These are phyloP conservation scores for Drosophila anceps DNA, from an alignment of 2,888 invertebrate species.

Conservation along the genomic window DNA sequence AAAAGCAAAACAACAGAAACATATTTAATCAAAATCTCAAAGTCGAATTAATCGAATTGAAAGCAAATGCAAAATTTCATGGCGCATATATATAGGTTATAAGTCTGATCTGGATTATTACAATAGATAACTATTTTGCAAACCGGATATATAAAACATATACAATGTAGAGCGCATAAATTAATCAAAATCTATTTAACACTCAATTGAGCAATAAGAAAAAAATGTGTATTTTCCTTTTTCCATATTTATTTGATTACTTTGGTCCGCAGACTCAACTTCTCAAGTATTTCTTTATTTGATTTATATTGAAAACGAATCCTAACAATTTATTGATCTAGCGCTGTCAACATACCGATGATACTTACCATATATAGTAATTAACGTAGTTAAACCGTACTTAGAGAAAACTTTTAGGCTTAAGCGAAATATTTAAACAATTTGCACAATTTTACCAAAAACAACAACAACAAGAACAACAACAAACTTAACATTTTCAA, in stretches of 20 bases:
- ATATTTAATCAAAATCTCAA: slow-evolving; percentile 67
- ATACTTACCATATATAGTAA: slow-evolving; percentile 29
- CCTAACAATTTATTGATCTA: slow-evolving; percentile 4
- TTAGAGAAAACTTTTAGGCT: slow-evolving; percentile 51
- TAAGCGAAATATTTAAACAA: slow-evolving; percentile 58
- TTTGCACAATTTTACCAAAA: slow-evolving; percentile 75
- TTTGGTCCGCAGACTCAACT: neutral
- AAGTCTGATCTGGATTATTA: slow-evolving; percentile 54
- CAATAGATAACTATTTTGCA: slow-evolving; percentile 5
- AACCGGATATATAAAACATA: slow-evolving; percentile 15
- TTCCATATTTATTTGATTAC: neutral
- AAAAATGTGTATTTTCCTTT: neutral
- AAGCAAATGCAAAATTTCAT: slow-evolving; percentile 10
- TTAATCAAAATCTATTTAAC: slow-evolving; percentile 37
- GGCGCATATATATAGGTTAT: slow-evolving; percentile 46
- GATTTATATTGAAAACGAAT: neutral
- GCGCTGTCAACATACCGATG: slow-evolving; percentile 39
- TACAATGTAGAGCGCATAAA: slow-evolving; percentile 15
- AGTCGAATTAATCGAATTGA: slow-evolving; percentile 50
- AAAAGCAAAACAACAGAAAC: slow-evolving; percentile 38
- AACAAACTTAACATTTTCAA: slow-evolving; percentile 65
- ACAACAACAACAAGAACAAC: slow-evolving; percentile 21
- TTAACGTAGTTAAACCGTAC: slow-evolving; percentile 45
- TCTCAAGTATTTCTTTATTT: neutral
- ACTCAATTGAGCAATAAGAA: neutral